Base-by-base conservation (phyloP, 64 coral and sea anemone species). In the Stichodactyla mertensii region DNA sequence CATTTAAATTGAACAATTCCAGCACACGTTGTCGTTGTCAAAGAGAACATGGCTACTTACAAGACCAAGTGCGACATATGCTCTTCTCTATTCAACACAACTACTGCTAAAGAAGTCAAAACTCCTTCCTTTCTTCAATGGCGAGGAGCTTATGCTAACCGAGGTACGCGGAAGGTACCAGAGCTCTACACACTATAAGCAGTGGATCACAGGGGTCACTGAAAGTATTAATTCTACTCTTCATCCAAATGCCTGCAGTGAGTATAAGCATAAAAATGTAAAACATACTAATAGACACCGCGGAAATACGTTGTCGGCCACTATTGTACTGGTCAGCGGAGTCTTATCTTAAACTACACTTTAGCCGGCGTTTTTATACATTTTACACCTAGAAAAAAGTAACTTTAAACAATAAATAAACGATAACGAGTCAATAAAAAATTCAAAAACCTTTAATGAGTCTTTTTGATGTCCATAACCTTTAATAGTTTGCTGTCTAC, bases 211-310 rank as follows among this genome's bases (percentile, higher is more conserved):
- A 69, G 79, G 88, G 10, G 55, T 89, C 27, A 69, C 55, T 18
- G 88, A 83, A 16, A 89, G 88, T 36, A 84, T 84, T 19, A 89
- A 89, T 52, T 89, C 88, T 8, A 82, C 51, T 18, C 53, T 89
- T 16, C 88, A 89, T 55, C 88, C 88, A 83, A 89, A 89, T 84
- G 77, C 77, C 77, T 80, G 77, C 77, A 80, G n/a, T n/a, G n/a
- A n/a, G n/a, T n/a, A 31, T 31, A 31, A 31, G 28, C 28, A 31
- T 31, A n/a, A n/a, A n/a, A n/a, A n/a, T n/a, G n/a, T n/a, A n/a
- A n/a, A n/a, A n/a, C n/a, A n/a, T n/a, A n/a, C n/a, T n/a, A n/a
- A 31, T 31, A 31, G 28, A 31, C 28, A 31, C 28, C 28, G 28
- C 28, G 28, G 28, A 31, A 31, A 31, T 31, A 31, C 28, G 28